Base-by-base conservation (phyloP, 2,888 invertebrate genomes). In the Halictus ligatus region DNA sequence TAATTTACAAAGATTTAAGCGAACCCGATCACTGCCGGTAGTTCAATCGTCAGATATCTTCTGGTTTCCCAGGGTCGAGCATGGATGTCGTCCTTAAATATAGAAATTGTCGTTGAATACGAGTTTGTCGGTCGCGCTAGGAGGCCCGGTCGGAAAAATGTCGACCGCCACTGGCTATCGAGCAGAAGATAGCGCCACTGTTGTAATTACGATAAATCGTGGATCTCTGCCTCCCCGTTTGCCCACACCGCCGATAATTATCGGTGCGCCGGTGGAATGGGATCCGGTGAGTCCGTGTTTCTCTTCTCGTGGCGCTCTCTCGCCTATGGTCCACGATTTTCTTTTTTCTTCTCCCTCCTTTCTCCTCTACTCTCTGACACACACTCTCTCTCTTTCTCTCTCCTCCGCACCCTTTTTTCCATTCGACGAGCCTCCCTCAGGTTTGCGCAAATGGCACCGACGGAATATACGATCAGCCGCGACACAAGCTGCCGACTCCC, bases 181-280 rank as follows among this genome's bases (percentile, higher is more conserved):
- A 50, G 75, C 64, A 80, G 50, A 54, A 81, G 81, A 87, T 81
- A 82, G 80, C 71, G 60, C 78, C 76, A 46, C 58, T 80, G 69
- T 67, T 77, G 80, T 86, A 90, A 90, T 88, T 86, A 83, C 85
- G 78, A 89, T 91, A 88, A 91, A 91, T 91, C 83, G 82, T 81
- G 35, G 29, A 50, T 29, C 50, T 18, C 73, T 48, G 3, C 48
- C 73, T 25, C 48, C 73, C 48, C 15, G 48, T 25, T 46, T 35
- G 29, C 88, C 80, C 71, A 78, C 77, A 64, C 29, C 64, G 81
- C 80, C 82, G 87, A 88, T 88, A 91, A 89, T 90, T 89, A 88
- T 84, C 84, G 79, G 81, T 67, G 50, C 40, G 21, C 40, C 67
- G 73, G 69, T 64, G 76, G 75, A 84, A 79, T 18, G 73, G 88